Evolutionary conservation across 2,797 vertebrate species (phyloP), one percentile per base, ranked within the genome.

Genomic region (Enteromius trimaculatus): DNA sequence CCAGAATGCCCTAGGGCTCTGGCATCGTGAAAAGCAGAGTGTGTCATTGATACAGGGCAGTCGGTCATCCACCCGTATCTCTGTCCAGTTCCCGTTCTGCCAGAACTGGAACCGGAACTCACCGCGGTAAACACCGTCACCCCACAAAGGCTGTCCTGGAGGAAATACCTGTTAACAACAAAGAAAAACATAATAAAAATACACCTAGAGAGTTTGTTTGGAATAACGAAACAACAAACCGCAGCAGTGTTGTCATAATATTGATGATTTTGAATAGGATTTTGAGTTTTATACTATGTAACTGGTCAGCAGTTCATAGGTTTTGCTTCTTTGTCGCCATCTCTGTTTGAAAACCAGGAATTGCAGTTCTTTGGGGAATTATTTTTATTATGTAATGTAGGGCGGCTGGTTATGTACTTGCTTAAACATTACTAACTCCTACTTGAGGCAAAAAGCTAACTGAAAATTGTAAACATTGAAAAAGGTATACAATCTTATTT

Each of bases 11-110:
- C 91, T 90, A 66, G 96, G 95, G 17, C 92, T 94, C 84, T 96
- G 96, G 90, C 98, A 99, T 51, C 94, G 94, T 77, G 98, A 99
- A 91, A 99, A 98, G 91, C 98, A 98, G 74, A 96, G 97, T 83
- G 93, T 91, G 60, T 94, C 94, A 29, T 95, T 94, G 10, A 98
- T 90, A 83, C 98, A 99, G 62, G 98, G 98, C 84, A 99, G 92
- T 0, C 94, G 94, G 88, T 99, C 97, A 0, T 99, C 98, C 0
- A 98, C 89, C 29, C 93, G 95, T 84, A 99, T 96, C 51, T 98
- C 95, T 39, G 93, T 94, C 98, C 98, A 99, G 77, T 86, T 90
- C 44, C 98, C 98, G 80, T 95, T 96, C 92, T 93, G 95, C 98
- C 98, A 99, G 49, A 99, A 93, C 3, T 90, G 71, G 76, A 97